Conservation (phyloP, 2,888 invertebrate species). For the Drosophila cognata region DNA sequence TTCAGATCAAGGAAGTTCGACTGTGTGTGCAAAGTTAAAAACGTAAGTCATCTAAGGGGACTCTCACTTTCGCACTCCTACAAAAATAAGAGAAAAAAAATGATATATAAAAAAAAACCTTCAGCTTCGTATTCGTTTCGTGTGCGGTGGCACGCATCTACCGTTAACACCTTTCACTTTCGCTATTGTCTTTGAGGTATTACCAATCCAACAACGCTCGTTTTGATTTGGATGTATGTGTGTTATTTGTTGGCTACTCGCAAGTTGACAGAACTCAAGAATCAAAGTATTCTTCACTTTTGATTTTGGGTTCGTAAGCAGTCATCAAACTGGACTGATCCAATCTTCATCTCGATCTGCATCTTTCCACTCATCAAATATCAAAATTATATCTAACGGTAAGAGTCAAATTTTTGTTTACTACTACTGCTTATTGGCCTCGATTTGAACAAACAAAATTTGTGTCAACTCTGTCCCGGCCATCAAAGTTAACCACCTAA, state of each 20-base stretch:
- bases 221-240: background rate
- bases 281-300: background rate
- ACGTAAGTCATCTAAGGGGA: constrained; percentile 2
- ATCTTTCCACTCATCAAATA: constrained; percentile 13
- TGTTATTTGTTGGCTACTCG: background rate
- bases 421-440: constrained; percentile 38
- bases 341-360: background rate
- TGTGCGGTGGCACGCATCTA: constrained; percentile 30
- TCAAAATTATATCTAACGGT: constrained; percentile 50
- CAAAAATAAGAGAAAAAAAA: background rate
- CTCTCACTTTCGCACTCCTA: constrained; percentile 29
- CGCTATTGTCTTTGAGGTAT: constrained; percentile 32
- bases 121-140: constrained; percentile 3
- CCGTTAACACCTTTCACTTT: constrained; percentile 72
- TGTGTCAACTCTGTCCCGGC: constrained; percentile 5
- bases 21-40: background rate
- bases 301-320: background rate
- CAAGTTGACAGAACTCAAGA: constrained; percentile 26
- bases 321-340: background rate
- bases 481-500: constrained; percentile 2
- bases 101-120: background rate
- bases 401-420: constrained; percentile 30
- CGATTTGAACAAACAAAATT: constrained; percentile 29
- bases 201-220: constrained; percentile 11
- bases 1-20: background rate